These are phyloP conservation scores for Solenodon paradoxus DNA, from an alignment of 2,113 vertebrate species.

Conservation along the genomic window DNA sequence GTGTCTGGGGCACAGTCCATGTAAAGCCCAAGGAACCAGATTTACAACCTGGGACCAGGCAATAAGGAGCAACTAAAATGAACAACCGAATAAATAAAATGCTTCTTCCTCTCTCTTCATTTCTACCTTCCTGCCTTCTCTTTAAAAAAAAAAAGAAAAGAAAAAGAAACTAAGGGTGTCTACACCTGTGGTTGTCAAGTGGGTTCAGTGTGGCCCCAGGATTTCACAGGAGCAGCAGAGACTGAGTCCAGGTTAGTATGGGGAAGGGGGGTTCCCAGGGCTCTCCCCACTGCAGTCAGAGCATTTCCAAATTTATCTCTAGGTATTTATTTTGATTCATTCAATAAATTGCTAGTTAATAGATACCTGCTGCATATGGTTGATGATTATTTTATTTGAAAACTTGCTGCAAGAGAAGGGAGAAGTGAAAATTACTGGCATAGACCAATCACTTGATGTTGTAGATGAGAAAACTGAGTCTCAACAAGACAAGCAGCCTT, in stretches of 20 bases:
- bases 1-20: too few relatives aligned
- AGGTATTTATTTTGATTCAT: neutral
- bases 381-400: neutral
- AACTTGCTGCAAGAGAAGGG: neutral
- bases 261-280: fast-evolving
- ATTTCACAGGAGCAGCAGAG: neutral
- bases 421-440: too few relatives aligned
- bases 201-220: neutral
- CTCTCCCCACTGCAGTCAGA: neutral
- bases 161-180: too few relatives aligned
- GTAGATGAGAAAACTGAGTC: neutral
- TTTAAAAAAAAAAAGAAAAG: too few relatives aligned
- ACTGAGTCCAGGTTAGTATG: fast-evolving
- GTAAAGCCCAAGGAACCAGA: too few relatives aligned
- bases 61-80: too few relatives aligned
- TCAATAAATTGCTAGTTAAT: neutral
- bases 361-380: too few relatives aligned
- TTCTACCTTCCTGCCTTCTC: too few relatives aligned
- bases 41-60: too few relatives aligned
- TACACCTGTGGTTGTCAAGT: neutral
- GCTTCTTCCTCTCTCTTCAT: too few relatives aligned
- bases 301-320: too few relatives aligned
- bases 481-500: neutral
- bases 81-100: too few relatives aligned
- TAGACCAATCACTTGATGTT: neutral